Evolutionary conservation across 2,113 vertebrate genomes (phyloP).

Genomic region (Solea solea): DNA sequence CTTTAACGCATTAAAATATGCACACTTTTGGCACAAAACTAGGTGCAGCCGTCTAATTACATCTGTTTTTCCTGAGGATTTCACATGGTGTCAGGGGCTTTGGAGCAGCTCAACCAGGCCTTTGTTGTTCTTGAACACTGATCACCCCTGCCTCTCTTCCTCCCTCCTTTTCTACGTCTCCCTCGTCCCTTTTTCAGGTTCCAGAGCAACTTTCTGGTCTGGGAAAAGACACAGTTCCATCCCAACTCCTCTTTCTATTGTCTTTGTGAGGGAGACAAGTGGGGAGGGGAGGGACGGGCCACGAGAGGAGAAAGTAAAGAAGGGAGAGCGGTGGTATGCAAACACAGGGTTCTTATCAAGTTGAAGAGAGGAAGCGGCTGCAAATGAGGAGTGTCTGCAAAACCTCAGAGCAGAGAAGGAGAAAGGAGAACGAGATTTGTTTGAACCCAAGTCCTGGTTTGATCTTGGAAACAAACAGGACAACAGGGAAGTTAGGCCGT

Average conservation of each 20-base stretch:
- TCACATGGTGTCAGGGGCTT: slow-evolving; percentile 53
- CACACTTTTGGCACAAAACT: slow-evolving; percentile 26
- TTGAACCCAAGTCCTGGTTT: slow-evolving; percentile 25
- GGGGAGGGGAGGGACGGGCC: slow-evolving; percentile 15
- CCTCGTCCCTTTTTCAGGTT: slow-evolving; percentile 19
- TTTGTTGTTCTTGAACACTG: slow-evolving; percentile 43
- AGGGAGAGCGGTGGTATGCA: slow-evolving; percentile 48
- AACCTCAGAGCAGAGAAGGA: slow-evolving; percentile 1
- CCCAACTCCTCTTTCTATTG: slow-evolving; percentile 44
- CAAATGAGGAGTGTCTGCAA: slow-evolving; percentile 7
- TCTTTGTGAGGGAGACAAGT: slow-evolving; percentile 25
- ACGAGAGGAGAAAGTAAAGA: slow-evolving; percentile 41
- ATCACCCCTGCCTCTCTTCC: slow-evolving; percentile 14
- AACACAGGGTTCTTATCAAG: slow-evolving; percentile 42
- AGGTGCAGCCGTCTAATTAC: slow-evolving; percentile 38
- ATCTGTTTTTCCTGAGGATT: slow-evolving; percentile 49
- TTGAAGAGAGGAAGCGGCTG: slow-evolving; percentile 8
- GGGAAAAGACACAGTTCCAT: slow-evolving; percentile 56
- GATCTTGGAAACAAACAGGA: slow-evolving; percentile 34
- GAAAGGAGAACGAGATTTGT: slow-evolving; percentile 10
- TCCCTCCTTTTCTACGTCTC: not conserved
- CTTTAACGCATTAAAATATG: slow-evolving; percentile 33
- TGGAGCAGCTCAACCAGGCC: slow-evolving; percentile 43
- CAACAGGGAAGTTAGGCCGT: slow-evolving; percentile 30
- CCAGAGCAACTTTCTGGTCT: slow-evolving; percentile 44